phyloP scores from a whole-genome alignment of 2,113 vertebrate species.

The Gorsachius goisagi region DNA sequence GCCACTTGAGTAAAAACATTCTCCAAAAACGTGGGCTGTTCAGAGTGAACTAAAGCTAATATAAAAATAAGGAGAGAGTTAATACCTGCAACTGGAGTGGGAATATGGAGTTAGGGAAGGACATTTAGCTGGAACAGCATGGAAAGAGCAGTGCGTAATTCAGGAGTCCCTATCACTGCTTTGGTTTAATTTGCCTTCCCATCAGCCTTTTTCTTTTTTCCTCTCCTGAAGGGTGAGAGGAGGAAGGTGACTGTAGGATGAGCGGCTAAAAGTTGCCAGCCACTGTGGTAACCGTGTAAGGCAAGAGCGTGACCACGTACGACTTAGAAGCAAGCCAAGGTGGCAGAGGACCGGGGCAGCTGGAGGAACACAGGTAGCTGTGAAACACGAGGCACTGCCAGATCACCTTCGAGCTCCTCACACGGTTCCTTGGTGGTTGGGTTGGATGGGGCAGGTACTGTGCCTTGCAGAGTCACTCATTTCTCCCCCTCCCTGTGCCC shows the following conservation, averaged over 20 bases:
- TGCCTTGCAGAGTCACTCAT: background rate
- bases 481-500: background rate
- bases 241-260: background rate
- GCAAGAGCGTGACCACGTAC: fast-evolving
- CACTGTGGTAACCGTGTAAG: too few relatives aligned
- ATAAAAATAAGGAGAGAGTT: background rate
- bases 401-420: background rate
- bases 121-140: background rate
- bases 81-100: background rate
- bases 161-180: background rate
- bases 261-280: background rate
- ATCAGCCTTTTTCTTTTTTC: background rate
- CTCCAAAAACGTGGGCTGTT: background rate
- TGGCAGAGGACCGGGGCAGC: background rate
- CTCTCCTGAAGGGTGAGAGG: background rate
- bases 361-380: background rate
- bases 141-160: background rate
- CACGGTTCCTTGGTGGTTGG: background rate
- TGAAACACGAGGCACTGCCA: background rate
- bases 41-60: background rate
- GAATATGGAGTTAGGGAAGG: background rate
- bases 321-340: background rate
- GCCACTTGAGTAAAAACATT: background rate
- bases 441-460: fast-evolving
- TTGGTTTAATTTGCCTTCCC: background rate